A percentile compares a stretch with the other conserved stretches of the same genome.
Evolutionary conservation across 1,140 invertebrate genomes (phyloP).

Genomic region (Papilio xuthus): DNA sequence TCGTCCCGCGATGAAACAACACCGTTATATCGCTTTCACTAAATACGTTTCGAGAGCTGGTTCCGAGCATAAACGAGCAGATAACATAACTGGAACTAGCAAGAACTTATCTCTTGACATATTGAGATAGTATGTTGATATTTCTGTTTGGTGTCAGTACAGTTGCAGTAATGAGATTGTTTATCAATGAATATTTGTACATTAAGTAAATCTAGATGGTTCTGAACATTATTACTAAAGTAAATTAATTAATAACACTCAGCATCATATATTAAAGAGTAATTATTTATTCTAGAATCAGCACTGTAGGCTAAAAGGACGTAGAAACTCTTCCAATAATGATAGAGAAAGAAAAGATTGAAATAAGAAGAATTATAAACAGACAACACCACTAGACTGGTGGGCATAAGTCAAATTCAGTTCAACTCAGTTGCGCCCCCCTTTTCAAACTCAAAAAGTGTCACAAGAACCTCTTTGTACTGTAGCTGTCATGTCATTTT

Average conservation of each 20-base stretch:
- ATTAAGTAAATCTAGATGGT: not conserved
- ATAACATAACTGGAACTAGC: slow-evolving; percentile 2
- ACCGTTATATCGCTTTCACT: slow-evolving; percentile 20
- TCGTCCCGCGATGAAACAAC: slow-evolving; percentile 1
- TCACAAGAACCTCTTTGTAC: too few relatives aligned
- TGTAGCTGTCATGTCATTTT: too few relatives aligned
- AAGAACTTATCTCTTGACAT: not conserved
- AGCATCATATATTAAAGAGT: too few relatives aligned
- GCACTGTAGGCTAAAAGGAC: too few relatives aligned
- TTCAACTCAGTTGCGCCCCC: too few relatives aligned
- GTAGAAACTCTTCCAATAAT: too few relatives aligned
- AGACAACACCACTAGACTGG: too few relatives aligned
- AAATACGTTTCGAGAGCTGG: slow-evolving; percentile 14
- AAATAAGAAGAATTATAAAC: too few relatives aligned
- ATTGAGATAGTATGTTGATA: not conserved
- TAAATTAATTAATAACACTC: not conserved
- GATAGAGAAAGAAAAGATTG: too few relatives aligned
- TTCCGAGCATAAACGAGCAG: not conserved
- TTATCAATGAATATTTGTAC: not conserved
- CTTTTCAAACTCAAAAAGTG: too few relatives aligned
- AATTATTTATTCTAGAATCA: too few relatives aligned
- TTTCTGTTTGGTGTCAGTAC: not conserved
- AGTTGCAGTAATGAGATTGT: slow-evolving; percentile 8
- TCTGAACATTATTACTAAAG: not conserved
- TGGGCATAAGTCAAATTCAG: too few relatives aligned